Evolutionary conservation across 2,888 invertebrate species (phyloP), one percentile per base, ranked within the genome.

Genomic region (Drosophila cognata): DNA sequence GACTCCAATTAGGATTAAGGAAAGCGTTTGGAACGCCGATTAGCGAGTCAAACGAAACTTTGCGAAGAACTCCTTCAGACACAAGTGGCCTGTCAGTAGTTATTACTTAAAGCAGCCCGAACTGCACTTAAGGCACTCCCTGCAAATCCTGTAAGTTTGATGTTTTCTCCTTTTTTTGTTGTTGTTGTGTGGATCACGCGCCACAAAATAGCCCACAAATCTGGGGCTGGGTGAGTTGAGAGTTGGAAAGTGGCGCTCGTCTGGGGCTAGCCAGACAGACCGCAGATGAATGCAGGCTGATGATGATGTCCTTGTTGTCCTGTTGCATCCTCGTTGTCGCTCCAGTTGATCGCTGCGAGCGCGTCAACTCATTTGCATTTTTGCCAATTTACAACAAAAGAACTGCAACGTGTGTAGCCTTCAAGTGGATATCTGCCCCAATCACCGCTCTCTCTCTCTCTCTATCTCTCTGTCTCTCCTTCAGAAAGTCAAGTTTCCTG

Each of bases 281-380:
- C 74, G 52, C 80, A 81, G 64, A 76, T 82, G 76, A 79, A 79
- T 79, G 71, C 76, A 41, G 51, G 57, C 70, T 75, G 67, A 52
- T 73, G 63, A 77, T 61, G 63, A 72, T 71, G 63, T 46, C 46
- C 46, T 75, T 64, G 66, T 71, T 71, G 71, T 50, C 41, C 66
- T 31, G 33, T 62, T 58, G 33, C 31, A 53, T 36, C 6, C 36
- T 7, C 4, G 35, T 18, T 16, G 41, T 28, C 33, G 52, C 18
- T 73, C 56, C 68, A 58, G 74, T 70, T 72, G 75, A 75, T 75
- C 76, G 60, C 55, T 72, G 74, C 67, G 65, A 70, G 78, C 68
- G 74, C 71, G 77, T 77, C 81, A 77, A 70, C 88, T 91, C 79
- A 91, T 91, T 91, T 91, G 89, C 91, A 91, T 91, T 90, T 90